phyloP scores from a whole-genome alignment of 1,140 invertebrate genomes.

The Drepana arcuata region DNA sequence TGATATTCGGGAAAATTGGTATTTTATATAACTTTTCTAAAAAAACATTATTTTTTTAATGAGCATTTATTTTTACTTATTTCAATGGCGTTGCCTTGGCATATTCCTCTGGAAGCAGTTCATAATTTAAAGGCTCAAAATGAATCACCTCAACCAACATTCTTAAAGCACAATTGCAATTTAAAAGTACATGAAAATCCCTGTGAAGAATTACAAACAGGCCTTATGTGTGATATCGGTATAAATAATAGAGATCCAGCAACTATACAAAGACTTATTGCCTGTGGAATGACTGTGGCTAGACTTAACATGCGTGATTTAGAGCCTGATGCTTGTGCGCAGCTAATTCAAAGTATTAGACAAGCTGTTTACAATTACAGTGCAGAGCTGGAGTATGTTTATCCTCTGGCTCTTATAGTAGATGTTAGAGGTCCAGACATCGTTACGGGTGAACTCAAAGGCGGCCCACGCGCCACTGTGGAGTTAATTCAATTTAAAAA shows the following conservation, averaged over 20 bases:
- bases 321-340: slow-evolving; percentile 54
- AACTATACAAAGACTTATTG: slow-evolving; percentile 53
- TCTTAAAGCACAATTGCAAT: slow-evolving; percentile 51
- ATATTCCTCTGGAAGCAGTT: slow-evolving; percentile 49
- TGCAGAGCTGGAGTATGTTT: slow-evolving; percentile 56
- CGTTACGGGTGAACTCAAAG: slow-evolving; percentile 54
- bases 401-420: slow-evolving; percentile 60
- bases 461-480: slow-evolving; percentile 35
- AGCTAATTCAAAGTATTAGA: slow-evolving; percentile 57
- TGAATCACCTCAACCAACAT: slow-evolving; percentile 22
- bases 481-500: slow-evolving; percentile 35
- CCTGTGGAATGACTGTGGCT: slow-evolving; percentile 60
- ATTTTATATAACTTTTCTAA: too few relatives aligned
- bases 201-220: slow-evolving; percentile 56
- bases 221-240: slow-evolving; percentile 62
- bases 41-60: too few relatives aligned
- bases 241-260: slow-evolving; percentile 42
- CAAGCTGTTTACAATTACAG: slow-evolving; percentile 66
- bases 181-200: slow-evolving; percentile 48
- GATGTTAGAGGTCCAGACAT: slow-evolving; percentile 64
- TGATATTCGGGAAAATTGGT: too few relatives aligned
- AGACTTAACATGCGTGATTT: slow-evolving; percentile 50
- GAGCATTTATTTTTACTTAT: too few relatives aligned
- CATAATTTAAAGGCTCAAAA: slow-evolving; percentile 26
- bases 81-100: slow-evolving; percentile 62